Base-by-base conservation (phyloP, 2,888 invertebrate genomes). In the Heteromurus nitidus region DNA sequence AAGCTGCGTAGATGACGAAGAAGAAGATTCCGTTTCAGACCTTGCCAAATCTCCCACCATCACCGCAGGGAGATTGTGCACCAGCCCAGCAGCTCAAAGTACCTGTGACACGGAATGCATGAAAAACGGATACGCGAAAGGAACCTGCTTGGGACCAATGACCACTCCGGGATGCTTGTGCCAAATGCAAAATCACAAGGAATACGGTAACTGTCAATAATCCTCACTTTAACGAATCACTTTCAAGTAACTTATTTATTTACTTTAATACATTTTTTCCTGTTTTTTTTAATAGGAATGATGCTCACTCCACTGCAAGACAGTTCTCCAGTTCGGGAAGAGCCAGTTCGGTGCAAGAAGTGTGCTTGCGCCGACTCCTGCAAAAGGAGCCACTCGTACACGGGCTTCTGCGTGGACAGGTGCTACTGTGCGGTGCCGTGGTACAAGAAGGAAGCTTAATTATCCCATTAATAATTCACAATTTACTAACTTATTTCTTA, bases 81-180 rank as follows among this genome's bases (percentile, higher is more conserved):
- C 3, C n/a, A 20, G n/a, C 9, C 28, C 44, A 20, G 44, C 16
- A 22, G 50, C 30, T 9, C 20, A 16, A 18, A 69, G 11, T 30
- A 26, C 0, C 5, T 77, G 68, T n/a, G 3, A 53, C 47, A 7
- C 13, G 5, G n/a, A 42, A 3, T 79, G 79, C 24, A 42, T 28
- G 0, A 26, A 44, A 3, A 1, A 70, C 3, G 79, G 79, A 36
- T 79, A 31, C 22, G 20, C 70, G 2, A n/a, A 24, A 16, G 79
- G 79, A 47, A 50, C 7, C 16, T 79, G 79, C 20, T 16, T 70
- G 20, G 64, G 70, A 24, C 69, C 65, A 1, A 9, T 55, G 36
- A 53, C 67, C 9, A 75, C 67, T 3, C 75, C 75, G n/a, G 75
- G 75, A 28, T 53, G 62, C 18, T n/a, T 50, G 44, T 64, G 50